Conservation (phyloP, 2,888 invertebrate species). For the Cataglyphis albicans region DNA sequence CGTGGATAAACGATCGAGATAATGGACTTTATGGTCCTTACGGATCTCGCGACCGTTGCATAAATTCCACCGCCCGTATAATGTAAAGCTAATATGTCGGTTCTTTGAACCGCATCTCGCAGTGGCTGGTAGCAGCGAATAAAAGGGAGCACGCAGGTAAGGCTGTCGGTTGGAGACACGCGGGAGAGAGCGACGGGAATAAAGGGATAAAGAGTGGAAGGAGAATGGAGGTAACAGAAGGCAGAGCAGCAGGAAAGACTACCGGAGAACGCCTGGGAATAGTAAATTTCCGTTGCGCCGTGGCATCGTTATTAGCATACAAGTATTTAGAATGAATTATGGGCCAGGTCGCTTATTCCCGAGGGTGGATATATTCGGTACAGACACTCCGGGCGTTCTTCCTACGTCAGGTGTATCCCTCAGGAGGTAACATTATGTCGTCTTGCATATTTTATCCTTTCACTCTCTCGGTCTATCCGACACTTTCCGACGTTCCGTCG, state of each 20-base stretch:
- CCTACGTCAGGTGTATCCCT: constrained; percentile 80
- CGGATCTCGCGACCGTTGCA: constrained; percentile 71
- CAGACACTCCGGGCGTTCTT: constrained; percentile 56
- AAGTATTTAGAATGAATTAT: constrained; percentile 84
- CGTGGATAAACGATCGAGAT: constrained; percentile 74
- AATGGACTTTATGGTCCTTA: constrained; percentile 72
- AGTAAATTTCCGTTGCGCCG: constrained; percentile 79
- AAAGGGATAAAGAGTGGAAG: constrained; percentile 42
- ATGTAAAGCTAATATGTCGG: constrained; percentile 71
- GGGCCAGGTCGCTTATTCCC: constrained; percentile 77
- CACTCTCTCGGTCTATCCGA: constrained; percentile 43
- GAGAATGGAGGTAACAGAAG: constrained; percentile 17
- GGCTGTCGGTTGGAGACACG: constrained; percentile 49
- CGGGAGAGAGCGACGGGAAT: constrained; percentile 40
- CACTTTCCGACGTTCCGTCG: constrained; percentile 44
- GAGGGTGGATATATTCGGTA: constrained; percentile 74
- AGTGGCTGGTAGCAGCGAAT: constrained; percentile 27
- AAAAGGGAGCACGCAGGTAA: constrained; percentile 23
- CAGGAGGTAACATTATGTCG: constrained; percentile 76
- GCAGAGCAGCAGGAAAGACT: constrained; percentile 50
- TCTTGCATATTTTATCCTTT: constrained; percentile 77
- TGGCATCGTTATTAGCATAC: constrained; percentile 82
- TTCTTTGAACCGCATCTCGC: constrained; percentile 55
- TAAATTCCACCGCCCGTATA: constrained; percentile 75
- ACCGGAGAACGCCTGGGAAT: constrained; percentile 76